phyloP scores from a whole-genome alignment of 2,797 vertebrate genomes.

The Trachurus trachurus region DNA sequence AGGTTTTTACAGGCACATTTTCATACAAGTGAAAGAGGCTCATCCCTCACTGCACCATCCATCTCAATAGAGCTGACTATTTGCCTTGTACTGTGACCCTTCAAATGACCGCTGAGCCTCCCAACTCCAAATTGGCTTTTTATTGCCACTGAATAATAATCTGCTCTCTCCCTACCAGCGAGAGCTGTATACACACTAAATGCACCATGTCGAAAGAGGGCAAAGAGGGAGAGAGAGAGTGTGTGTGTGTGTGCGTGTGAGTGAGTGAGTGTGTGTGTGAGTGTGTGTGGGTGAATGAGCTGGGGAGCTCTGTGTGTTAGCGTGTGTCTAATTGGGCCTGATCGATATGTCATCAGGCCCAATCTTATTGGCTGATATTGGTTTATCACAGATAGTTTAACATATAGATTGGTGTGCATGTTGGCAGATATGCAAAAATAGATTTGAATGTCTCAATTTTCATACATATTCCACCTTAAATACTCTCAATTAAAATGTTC shows the following conservation, averaged over 20 bases:
- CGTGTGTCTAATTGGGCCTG: constrained; percentile 47
- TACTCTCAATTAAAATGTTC: neutral
- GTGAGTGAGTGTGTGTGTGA: neutral
- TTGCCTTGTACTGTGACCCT: constrained; percentile 82
- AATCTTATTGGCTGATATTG: constrained; percentile 27
- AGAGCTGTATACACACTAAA: constrained; percentile 80
- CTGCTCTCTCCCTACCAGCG: constrained; percentile 65
- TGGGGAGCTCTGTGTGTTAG: constrained; percentile 20
- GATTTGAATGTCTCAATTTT: neutral
- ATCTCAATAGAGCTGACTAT: constrained; percentile 76
- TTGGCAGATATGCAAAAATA: constrained; percentile 8
- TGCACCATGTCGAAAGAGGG: constrained; percentile 68
- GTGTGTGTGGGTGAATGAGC: neutral
- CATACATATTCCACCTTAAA: neutral
- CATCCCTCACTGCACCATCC: constrained; percentile 73
- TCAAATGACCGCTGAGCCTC: constrained; percentile 76
- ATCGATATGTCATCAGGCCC: constrained; percentile 57
- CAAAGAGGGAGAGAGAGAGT: constrained; percentile 58
- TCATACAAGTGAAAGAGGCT: constrained; percentile 61
- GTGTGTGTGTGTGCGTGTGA: constrained; percentile 45
- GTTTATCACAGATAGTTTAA: constrained; percentile 23
- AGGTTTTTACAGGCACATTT: constrained; percentile 73
- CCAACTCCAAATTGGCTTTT: constrained; percentile 82
- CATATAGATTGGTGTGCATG: constrained; percentile 22
- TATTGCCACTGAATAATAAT: constrained; percentile 85